These are phyloP conservation scores for Brotula barbata DNA, from an alignment of 2,797 vertebrate species.

Conservation along the genomic window DNA sequence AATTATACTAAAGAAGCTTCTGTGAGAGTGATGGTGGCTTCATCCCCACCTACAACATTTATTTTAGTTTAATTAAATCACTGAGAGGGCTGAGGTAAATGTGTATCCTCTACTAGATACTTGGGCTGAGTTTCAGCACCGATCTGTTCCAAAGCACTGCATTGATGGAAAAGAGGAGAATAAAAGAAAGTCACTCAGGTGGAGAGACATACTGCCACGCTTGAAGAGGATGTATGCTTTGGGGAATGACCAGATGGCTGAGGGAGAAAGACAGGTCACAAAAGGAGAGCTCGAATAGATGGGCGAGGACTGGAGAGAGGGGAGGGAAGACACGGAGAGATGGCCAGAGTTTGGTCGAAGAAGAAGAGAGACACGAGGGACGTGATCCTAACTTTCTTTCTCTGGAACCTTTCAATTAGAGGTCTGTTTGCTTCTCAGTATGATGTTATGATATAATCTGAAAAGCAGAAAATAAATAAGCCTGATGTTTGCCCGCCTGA, in stretches of 20 bases:
- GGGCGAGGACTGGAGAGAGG: conserved; percentile 37
- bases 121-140: conserved; percentile 39
- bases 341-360: conserved; percentile 25
- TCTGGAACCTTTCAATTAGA: not conserved
- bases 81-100: conserved; percentile 37
- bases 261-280: conserved; percentile 58
- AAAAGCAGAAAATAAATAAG: too few relatives aligned
- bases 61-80: conserved; percentile 69
- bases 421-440: too few relatives aligned
- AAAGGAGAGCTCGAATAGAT: conserved; percentile 72
- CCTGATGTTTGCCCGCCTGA: too few relatives aligned
- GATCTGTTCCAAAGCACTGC: conserved; percentile 31
- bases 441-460: too few relatives aligned
- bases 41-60: conserved; percentile 57
- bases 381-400: conserved; percentile 23
- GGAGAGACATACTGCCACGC: conserved; percentile 65
- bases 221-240: conserved; percentile 72
- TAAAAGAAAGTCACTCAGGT: conserved; percentile 69
- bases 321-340: conserved; percentile 2
- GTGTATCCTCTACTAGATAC: conserved; percentile 2
- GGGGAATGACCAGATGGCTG: conserved; percentile 77
- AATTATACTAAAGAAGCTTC: conserved; percentile 54
- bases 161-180: conserved; percentile 49
- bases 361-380: conserved; percentile 12
- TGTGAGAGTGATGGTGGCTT: conserved; percentile 15